These are phyloP conservation scores for Callaeas wilsoni DNA, from an alignment of 2,113 vertebrate species.

Conservation along the genomic window DNA sequence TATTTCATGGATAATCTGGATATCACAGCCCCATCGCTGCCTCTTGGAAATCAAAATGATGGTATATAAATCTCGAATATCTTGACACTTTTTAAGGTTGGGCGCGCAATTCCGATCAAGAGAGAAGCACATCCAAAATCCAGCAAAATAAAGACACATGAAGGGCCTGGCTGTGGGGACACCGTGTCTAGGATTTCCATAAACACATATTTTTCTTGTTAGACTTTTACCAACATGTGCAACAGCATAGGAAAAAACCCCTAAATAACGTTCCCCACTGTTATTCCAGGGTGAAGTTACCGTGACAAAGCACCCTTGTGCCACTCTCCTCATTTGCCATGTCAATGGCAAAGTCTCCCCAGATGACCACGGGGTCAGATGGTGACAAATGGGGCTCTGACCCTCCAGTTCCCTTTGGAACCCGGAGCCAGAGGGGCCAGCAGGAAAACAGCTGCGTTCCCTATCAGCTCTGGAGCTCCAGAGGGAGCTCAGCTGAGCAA, in stretches of 20 bases:
- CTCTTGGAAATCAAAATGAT: neutral
- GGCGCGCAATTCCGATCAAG: accelerated
- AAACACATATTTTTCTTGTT: conserved; percentile 46
- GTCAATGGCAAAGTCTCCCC: neutral
- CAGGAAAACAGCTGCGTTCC: neutral
- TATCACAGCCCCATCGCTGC: accelerated
- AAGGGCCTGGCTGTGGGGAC: conserved; percentile 21
- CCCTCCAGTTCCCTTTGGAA: neutral
- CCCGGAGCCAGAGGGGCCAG: neutral
- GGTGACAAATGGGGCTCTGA: neutral
- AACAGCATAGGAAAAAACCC: neutral
- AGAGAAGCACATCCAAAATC: neutral
- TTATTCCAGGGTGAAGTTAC: neutral
- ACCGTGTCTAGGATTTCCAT: neutral
- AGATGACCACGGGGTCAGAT: neutral
- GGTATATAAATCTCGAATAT: neutral
- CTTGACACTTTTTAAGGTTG: neutral
- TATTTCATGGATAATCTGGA: neutral
- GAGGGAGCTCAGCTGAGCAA: neutral
- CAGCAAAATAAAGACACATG: neutral
- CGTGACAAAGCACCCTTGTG: neutral
- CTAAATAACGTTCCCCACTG: neutral
- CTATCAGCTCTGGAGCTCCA: neutral
- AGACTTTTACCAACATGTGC: neutral
- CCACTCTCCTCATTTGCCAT: neutral